Evolutionary conservation across 2,797 vertebrate species (phyloP), one percentile per base, ranked within the genome.

Genomic region (Bryconaethiops microstoma): DNA sequence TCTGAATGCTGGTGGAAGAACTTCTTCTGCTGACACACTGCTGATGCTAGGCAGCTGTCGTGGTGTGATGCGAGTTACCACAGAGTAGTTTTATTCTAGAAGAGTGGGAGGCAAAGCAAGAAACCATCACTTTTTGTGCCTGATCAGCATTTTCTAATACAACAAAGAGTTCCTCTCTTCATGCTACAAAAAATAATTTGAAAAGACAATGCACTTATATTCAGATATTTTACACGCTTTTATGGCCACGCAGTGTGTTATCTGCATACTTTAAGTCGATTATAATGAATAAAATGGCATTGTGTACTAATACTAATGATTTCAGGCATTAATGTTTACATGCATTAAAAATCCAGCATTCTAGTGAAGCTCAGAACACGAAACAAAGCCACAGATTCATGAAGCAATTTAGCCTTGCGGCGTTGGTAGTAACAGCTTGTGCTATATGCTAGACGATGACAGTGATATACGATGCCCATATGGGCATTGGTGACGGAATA

Each of bases 401-500:
- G 72, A 82, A 62, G 40, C 16, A 45, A 16, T 45, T 67, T 48
- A 62, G 63, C 79, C 54, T 75, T 25, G 29, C 71, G 80, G 71
- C 78, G 39, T 76, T 48, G 25, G 65, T 35, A 82, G 78, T 77
- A 78, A 76, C 82, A 80, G 83, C 59, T 76, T 83, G 81, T 60
- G 54, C 75, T 69, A 16, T 80, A 81, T 57, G 76, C 62, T 55
- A 77, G 63, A 50, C 55, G 57, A 55, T 76, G 76, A 76, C 75
- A 73, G 62, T 57, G 40, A 83, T 83, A 60, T 79, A 72, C 63
- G 72, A 78, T 65, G 62, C 55, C 77, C 81, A 84, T 82, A 83
- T 76, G 85, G 67, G 69, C 59, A 60, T 57, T 74, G 71, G 72
- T 79, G 83, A 80, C 71, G 69, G 25, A 63, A 68, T 48, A 67